Percentiles rank a stretch among this genome's conserved stretches.
Evolutionary conservation across 2,888 invertebrate species (phyloP).

Genomic region (Drosophila histrio): DNA sequence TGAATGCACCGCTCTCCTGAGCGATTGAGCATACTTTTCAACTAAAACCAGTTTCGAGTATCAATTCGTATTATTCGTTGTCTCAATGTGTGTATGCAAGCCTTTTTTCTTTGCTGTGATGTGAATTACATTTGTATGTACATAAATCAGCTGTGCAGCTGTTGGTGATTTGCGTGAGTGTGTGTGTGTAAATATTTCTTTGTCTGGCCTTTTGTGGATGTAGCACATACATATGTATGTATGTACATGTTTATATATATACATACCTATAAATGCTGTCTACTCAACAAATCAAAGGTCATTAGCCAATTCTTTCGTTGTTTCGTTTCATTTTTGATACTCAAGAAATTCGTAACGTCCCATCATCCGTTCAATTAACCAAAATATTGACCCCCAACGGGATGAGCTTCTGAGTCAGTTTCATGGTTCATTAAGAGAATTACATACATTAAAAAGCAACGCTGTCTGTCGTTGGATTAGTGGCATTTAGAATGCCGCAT

Average conservation of each 20-base stretch:
- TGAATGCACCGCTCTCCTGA: slow-evolving; percentile 3
- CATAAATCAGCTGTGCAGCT: slow-evolving; percentile 58
- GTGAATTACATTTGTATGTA: slow-evolving; percentile 33
- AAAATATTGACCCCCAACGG: slow-evolving; percentile 13
- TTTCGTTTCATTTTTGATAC: slow-evolving; percentile 8
- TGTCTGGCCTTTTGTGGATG: slow-evolving; percentile 46
- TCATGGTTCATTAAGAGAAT: slow-evolving; percentile 21
- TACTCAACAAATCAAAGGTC: slow-evolving; percentile 56
- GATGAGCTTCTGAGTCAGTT: slow-evolving; percentile 2
- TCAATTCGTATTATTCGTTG: slow-evolving; percentile 13
- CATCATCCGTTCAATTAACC: slow-evolving; percentile 17
- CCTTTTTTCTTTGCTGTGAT: slow-evolving; percentile 18
- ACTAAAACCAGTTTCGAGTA: slow-evolving; percentile 37
- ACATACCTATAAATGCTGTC: slow-evolving; percentile 12
- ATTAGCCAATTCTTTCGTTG: slow-evolving; percentile 44
- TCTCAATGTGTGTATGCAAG: background rate
- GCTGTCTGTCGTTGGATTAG: slow-evolving; percentile 9
- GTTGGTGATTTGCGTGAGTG: slow-evolving; percentile 17
- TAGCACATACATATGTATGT: slow-evolving; percentile 16
- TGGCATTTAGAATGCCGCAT: slow-evolving; percentile 33
- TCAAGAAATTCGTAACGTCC: slow-evolving; percentile 6
- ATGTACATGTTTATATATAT: background rate
- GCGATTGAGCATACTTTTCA: slow-evolving; percentile 3
- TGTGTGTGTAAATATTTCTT: slow-evolving; percentile 36
- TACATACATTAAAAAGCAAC: slow-evolving; percentile 6